These are phyloP conservation scores for Drosophila sechellia DNA, from an alignment of 1,140 invertebrate genomes.

Conservation along the genomic window DNA sequence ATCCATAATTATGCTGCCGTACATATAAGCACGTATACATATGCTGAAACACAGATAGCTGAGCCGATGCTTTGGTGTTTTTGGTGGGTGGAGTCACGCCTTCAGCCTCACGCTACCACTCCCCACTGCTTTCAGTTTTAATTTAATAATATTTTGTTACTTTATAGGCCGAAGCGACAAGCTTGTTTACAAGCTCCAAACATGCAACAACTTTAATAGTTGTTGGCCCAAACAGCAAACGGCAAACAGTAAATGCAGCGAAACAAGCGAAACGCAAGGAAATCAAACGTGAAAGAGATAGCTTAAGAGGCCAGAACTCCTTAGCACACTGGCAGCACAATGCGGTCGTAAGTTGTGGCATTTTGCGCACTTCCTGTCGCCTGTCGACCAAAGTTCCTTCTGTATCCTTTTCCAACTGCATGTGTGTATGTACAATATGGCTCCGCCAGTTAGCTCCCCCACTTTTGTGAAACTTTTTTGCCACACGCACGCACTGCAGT, in stretches of 20 bases:
- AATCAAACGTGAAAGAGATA: constrained; percentile 39
- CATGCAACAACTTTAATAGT: constrained; percentile 79
- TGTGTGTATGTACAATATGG: not conserved
- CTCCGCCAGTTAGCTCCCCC: constrained; percentile 34
- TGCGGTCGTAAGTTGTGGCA: constrained; percentile 73
- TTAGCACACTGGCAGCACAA: constrained; percentile 38
- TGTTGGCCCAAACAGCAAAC: constrained; percentile 42
- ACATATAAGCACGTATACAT: not conserved
- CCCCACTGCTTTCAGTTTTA: constrained; percentile 53
- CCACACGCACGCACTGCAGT: constrained; percentile 80
- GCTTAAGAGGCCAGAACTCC: constrained; percentile 14
- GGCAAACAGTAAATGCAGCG: too few species aligned
- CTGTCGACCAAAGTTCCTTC: constrained; percentile 66
- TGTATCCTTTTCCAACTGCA: constrained; percentile 20
- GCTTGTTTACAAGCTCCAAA: constrained; percentile 80
- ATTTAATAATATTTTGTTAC: constrained; percentile 79
- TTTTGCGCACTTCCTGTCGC: constrained; percentile 82
- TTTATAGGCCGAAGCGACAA: constrained; percentile 78
- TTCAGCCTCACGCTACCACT: constrained; percentile 2
- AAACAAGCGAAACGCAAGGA: not conserved
- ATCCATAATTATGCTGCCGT: constrained; percentile 73
- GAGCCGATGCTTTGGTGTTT: constrained; percentile 17
- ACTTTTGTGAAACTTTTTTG: constrained; percentile 44
- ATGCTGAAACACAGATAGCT: constrained; percentile 1
- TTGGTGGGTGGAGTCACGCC: constrained; percentile 46